Evolutionary conservation across 1,140 invertebrate species (phyloP).

Genomic region (Sycophaga agraensis): DNA sequence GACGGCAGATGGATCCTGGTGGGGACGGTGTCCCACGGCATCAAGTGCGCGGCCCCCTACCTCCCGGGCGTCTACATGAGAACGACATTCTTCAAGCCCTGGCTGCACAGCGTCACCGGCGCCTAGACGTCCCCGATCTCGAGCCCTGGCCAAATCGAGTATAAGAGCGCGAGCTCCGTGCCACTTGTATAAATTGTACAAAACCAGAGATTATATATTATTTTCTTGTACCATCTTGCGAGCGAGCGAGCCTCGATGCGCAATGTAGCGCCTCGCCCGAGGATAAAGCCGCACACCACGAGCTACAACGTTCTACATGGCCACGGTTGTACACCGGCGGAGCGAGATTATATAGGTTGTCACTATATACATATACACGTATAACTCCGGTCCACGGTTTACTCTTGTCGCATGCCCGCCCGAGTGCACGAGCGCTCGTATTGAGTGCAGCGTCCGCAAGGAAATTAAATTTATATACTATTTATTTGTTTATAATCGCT

Average conservation of each 20-base stretch:
- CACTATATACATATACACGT: not conserved
- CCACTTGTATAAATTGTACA: conserved; percentile 58
- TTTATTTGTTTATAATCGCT: not conserved
- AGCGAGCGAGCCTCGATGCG: too few relatives aligned
- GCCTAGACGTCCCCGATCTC: too few relatives aligned
- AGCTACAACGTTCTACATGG: too few relatives aligned
- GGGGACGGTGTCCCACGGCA: conserved; percentile 93
- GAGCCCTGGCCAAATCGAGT: not conserved
- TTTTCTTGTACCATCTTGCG: not conserved
- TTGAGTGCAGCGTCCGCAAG: too few relatives aligned
- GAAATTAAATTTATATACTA: not conserved
- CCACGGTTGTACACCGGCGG: too few relatives aligned
- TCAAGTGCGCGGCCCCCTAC: conserved; percentile 89
- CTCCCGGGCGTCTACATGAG: conserved; percentile 91
- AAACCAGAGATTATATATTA: conserved; percentile 52
- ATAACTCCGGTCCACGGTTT: too few relatives aligned
- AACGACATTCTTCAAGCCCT: conserved; percentile 87
- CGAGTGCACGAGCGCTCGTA: too few relatives aligned
- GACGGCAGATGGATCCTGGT: conserved; percentile 87
- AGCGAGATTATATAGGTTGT: not conserved
- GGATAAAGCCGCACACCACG: too few relatives aligned
- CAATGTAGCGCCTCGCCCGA: too few relatives aligned
- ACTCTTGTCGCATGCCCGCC: too few relatives aligned
- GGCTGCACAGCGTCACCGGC: conserved; percentile 83
- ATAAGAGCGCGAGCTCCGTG: conserved; percentile 31